Base-by-base conservation (phyloP, 2,113 vertebrate species). In the Perca schrenkii region DNA sequence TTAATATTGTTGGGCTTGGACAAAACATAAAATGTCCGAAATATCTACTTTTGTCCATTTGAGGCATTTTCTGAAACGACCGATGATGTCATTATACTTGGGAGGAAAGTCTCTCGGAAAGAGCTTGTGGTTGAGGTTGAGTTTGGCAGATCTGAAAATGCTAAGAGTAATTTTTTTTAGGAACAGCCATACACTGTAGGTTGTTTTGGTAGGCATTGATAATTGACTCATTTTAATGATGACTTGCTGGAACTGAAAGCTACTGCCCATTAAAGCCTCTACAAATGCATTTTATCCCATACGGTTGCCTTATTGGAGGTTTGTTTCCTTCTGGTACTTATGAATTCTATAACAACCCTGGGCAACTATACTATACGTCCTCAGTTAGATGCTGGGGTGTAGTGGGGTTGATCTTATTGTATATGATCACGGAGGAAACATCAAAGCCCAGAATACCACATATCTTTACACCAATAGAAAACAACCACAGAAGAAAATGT, bases 401-500 rank as follows among this genome's bases (percentile, higher is more conserved):
- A 58, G 11, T 0, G 46, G 25, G 14, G 6, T 16, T 74, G 6
- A 16, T 31, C 3, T 17, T 19, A 46, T 31, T 53, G 15, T 16
- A 40, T 58, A 1, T 34, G 11, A 17, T 56, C 67, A 46, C 1
- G 0, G 17, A n/a, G 3, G 4, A 22, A 56, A 57, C 28, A 68
- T 19, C 7, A 36, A 21, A 19, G 3, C 17, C 12, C 14, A 31
- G 22, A 46, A 19, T 13, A 3, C 14, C 40, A 56, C 61, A 66
- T 3, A 16, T 2, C 36, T 50, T 50, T 4, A 19, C 2, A 63
- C 6, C 6, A 40, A 52, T 12, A 15, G 0, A 34, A 73, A 74
- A 53, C 11, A 66, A 60, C 66, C 57, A 80, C 79, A 54, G 34
- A 66, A 47, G 2, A 50, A 64, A 61, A 58, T 28, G 8, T 67